Base-by-base conservation (phyloP, 2,113 vertebrate genomes). In the Mus spicilegus region DNA sequence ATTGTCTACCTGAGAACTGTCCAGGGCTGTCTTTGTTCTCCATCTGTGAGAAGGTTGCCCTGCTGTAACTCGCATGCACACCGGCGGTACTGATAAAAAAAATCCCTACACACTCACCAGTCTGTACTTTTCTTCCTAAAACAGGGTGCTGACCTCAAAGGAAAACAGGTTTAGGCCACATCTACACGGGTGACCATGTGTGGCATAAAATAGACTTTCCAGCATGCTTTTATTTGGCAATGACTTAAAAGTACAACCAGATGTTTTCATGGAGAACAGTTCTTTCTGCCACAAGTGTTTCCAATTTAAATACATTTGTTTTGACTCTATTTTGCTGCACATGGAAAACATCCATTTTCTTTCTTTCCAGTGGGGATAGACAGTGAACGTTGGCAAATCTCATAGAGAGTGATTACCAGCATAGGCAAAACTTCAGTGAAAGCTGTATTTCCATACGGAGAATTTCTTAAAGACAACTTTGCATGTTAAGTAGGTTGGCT, bases 271-370 rank as follows among this genome's bases (percentile, higher is more conserved):
- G 94, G 95, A 96, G 97, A 97, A 96, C 87, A 90, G 96, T 91
- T 96, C 95, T 97, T 96, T 97, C 42, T 95, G 95, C 75, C 95
- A 94, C 98, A 97, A 98, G 87, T 97, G 97, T 96, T 98, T 98
- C 96, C 97, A 97, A 98, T 97, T 98, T 97, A 97, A 98, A 97
- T 97, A 96, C 97, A 75, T 97, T 98, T 98, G 97, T 97, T 98
- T 97, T 98, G 98, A 97, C 96, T 97, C 95, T 97, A 78, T 93
- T 97, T 97, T 97, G 86, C 94, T 97, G 28, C 97, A 97, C 96
- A 97, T 97, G 98, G 97, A 98, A 97, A 97, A 97, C 97, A 97
- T 97, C 97, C 97, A 98, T 97, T 98, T 97, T 97, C 70, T 93
- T 96, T 96, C 97, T 97, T 97, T 98, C 96, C 95, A 98, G 93